Evolutionary conservation across 1,140 invertebrate genomes (phyloP).

Genomic region (Drosophila mauritiana): DNA sequence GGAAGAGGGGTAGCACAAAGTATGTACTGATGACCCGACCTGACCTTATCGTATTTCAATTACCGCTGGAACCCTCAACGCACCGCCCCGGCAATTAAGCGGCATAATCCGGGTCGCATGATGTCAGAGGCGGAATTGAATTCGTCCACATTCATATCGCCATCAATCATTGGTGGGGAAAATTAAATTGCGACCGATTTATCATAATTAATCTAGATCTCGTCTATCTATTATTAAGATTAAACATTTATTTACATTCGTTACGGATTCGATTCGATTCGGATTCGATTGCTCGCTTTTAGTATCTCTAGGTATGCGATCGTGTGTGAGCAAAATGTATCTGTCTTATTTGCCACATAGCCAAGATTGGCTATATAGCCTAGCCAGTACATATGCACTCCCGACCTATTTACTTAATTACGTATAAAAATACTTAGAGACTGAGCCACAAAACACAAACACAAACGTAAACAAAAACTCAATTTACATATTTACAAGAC

Average conservation of each 20-base stretch:
- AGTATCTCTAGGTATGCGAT: slow-evolving; percentile 47
- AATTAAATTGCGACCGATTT: slow-evolving; percentile 67
- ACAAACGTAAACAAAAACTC: slow-evolving; percentile 62
- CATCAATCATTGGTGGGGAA: slow-evolving; percentile 64
- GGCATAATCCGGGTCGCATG: slow-evolving; percentile 56
- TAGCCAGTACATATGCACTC: slow-evolving; percentile 26
- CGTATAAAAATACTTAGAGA: slow-evolving; percentile 84
- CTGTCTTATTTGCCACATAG: slow-evolving; percentile 13
- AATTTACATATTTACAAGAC: slow-evolving; percentile 75
- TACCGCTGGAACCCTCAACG: slow-evolving; percentile 34
- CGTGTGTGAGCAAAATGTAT: slow-evolving; percentile 20
- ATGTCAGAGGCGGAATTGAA: slow-evolving; percentile 43
- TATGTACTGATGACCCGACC: slow-evolving; percentile 22
- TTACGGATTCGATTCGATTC: slow-evolving; percentile 63
- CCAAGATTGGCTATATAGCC: slow-evolving; percentile 12
- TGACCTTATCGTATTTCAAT: slow-evolving; percentile 77
- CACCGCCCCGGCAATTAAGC: slow-evolving; percentile 54
- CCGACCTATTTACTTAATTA: slow-evolving; percentile 69
- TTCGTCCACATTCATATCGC: slow-evolving; percentile 44
- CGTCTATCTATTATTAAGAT: slow-evolving; percentile 69
- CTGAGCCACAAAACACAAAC: slow-evolving; percentile 47
- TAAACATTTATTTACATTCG: slow-evolving; percentile 80
- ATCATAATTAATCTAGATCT: slow-evolving; percentile 73
- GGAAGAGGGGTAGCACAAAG: not conserved
- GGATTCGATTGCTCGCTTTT: slow-evolving; percentile 36